These are phyloP conservation scores for Sialia sialis DNA, from an alignment of 2,113 vertebrate genomes.

Conservation along the genomic window DNA sequence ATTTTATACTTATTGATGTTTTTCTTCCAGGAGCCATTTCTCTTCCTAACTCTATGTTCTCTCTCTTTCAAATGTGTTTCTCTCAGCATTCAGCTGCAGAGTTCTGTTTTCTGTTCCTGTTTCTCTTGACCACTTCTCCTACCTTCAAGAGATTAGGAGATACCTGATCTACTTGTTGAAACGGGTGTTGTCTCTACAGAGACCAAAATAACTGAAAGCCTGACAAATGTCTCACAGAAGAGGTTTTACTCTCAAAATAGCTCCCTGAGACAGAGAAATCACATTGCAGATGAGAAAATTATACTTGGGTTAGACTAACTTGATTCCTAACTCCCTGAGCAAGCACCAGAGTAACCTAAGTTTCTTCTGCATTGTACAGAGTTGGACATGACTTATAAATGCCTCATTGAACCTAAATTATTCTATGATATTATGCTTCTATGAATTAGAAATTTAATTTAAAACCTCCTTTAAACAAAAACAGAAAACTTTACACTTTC, in stretches of 20 bases:
- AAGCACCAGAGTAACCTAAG: neutral
- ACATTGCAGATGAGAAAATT: neutral
- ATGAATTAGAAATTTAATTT: neutral
- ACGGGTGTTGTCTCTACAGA: neutral
- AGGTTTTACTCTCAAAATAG: neutral
- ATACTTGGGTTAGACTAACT: neutral
- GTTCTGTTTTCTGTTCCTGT: neutral
- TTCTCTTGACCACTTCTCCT: neutral
- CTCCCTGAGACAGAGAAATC: neutral
- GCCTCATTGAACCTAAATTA: neutral
- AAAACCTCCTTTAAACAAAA: neutral
- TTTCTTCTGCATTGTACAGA: neutral
- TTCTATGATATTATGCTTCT: neutral
- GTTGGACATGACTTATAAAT: neutral
- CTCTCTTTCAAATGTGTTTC: neutral
- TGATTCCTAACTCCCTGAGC: neutral
- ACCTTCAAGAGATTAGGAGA: neutral
- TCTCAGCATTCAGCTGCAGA: neutral
- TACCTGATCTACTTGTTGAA: neutral
- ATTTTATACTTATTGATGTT: neutral
- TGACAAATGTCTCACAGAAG: neutral
- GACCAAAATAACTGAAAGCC: neutral
- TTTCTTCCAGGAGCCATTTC: neutral
- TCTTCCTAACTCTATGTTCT: neutral
- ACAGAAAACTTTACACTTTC: neutral